Percentiles rank a stretch among this genome's conserved stretches.
These are phyloP conservation scores for Tetraodon nigroviridis DNA, from an alignment of 2,113 vertebrate genomes.

Conservation along the genomic window DNA sequence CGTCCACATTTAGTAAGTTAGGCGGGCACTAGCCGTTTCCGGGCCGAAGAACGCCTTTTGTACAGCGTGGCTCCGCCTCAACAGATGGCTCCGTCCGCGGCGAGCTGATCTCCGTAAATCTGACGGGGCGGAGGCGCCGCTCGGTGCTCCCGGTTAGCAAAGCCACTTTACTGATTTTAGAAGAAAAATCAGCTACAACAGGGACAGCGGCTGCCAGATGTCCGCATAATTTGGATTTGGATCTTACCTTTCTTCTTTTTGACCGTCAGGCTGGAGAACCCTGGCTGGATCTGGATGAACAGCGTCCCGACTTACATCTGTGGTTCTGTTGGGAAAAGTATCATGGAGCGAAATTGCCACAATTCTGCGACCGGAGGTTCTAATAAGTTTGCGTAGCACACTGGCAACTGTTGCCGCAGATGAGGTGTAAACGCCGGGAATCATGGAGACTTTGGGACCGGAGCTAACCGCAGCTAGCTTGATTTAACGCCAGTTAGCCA, in stretches of 20 bases:
- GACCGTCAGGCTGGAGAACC: slow-evolving; percentile 53
- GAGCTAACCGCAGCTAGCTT: slow-evolving; percentile 28
- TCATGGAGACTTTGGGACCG: slow-evolving; percentile 18
- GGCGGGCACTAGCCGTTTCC: too few relatives aligned
- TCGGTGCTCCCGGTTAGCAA: slow-evolving; percentile 9
- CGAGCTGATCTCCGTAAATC: slow-evolving; percentile 27
- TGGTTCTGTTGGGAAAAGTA: slow-evolving; percentile 34
- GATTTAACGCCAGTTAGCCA: slow-evolving; percentile 39
- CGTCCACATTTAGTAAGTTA: too few relatives aligned
- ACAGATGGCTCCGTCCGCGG: slow-evolving; percentile 63
- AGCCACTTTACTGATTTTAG: slow-evolving; percentile 4
- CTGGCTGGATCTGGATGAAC: slow-evolving; percentile 44
- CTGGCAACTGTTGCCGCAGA: neutral
- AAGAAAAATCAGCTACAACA: neutral
- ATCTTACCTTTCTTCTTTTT: slow-evolving; percentile 6
- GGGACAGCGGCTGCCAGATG: neutral
- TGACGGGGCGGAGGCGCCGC: slow-evolving; percentile 41
- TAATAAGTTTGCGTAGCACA: neutral
- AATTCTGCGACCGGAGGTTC: neutral
- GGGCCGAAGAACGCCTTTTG: too few relatives aligned
- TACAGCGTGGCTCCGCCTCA: neutral
- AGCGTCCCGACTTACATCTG: slow-evolving; percentile 6
- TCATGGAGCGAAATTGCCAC: slow-evolving; percentile 1
- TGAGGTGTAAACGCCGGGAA: neutral
- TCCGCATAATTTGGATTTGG: neutral